phyloP scores from a whole-genome alignment of 2,888 invertebrate species.

The Sympetrum striolatum region DNA sequence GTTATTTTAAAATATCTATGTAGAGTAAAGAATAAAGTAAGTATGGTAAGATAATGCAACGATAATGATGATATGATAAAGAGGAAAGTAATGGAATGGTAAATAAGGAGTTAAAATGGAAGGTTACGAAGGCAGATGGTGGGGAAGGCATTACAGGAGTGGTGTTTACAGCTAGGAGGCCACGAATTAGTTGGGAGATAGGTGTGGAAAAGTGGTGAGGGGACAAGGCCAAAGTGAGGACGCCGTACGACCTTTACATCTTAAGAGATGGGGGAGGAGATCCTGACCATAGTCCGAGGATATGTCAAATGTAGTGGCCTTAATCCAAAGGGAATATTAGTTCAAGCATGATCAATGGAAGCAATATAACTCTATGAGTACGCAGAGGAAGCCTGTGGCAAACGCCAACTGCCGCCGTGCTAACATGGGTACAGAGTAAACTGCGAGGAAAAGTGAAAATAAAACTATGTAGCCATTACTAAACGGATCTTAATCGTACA shows the following conservation, averaged over 20 bases:
- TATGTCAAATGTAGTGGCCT: neutral
- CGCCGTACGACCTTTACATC: neutral
- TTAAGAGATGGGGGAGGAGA: neutral
- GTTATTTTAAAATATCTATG: too few species aligned
- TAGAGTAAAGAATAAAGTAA: too few species aligned
- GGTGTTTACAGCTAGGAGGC: neutral
- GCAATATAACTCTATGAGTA: too few species aligned
- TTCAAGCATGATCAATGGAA: neutral
- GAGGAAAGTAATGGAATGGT: neutral
- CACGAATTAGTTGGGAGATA: neutral
- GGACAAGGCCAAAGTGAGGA: neutral
- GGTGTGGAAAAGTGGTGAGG: neutral
- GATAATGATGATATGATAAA: neutral
- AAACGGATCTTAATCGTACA: too few species aligned
- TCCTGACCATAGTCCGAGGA: neutral
- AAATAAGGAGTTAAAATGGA: too few species aligned
- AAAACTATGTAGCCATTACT: too few species aligned
- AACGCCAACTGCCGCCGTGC: too few species aligned
- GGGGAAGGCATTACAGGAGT: neutral
- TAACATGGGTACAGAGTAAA: too few species aligned
- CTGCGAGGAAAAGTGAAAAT: too few species aligned
- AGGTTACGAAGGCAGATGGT: neutral
- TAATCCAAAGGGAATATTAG: neutral
- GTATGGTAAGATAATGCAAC: too few species aligned
- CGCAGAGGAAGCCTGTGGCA: too few species aligned